Evolutionary conservation across 2,888 invertebrate genomes (phyloP), one percentile per base, ranked within the genome.

Genomic region (Meliscaeva auricollis): DNA sequence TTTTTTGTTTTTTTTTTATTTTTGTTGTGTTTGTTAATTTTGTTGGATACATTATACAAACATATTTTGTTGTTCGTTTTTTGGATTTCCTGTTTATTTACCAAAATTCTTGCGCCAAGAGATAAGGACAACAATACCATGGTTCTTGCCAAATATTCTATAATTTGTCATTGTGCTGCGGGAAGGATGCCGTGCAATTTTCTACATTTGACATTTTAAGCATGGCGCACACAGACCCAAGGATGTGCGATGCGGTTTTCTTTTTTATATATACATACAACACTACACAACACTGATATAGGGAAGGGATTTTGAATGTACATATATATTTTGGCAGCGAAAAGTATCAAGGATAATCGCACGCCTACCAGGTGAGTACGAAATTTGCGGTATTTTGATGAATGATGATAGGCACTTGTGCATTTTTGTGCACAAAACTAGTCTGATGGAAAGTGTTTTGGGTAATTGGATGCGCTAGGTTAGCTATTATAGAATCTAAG

Each of bases 121-220:
- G 76, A 81, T 80, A 81, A 85, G 85, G 35, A 52, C 32, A 58
- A 64, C 62, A 6, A 48, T 54, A 22, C 54, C 26, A 48, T 54
- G 52, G 30, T 17, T 56, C 62, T 77, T 77, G 85, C 85, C 85
- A 85, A 85, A 77, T 66, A 77, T 69, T 68, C 48, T 81, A 85
- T 81, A 80, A 85, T 81, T 81, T 85, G 81, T 81, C 85, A 77
- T 77, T 81, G 74, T 77, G 73, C 35, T 38, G 60, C 6, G 62
- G 9, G 8, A 22, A n/a, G 56, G 41, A 32, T 60, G 32, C 20
- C 38, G 68, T 68, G 62, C 52, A 76, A 80, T 72, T 70, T 79
- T 64, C 64, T 74, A 70, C 58, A 60, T 84, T 75, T 80, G 75
- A 80, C 79, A 74, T 73, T 83, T 78, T 69, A 73, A 74, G 74